These are phyloP conservation scores for Anthoscopus minutus DNA, from an alignment of 2,113 vertebrate genomes.

Conservation along the genomic window DNA sequence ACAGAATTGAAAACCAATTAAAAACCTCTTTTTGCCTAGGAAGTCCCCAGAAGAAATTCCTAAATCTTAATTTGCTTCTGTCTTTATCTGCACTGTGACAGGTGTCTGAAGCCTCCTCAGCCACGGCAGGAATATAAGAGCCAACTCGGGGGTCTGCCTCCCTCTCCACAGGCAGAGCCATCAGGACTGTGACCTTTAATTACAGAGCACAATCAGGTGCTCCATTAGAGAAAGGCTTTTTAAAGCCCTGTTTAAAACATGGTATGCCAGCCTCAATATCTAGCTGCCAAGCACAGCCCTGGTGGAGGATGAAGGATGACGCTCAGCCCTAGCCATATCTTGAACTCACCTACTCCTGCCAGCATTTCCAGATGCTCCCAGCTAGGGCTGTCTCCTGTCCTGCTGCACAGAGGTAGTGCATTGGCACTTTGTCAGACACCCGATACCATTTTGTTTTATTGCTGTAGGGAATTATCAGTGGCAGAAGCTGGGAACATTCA, in stretches of 20 bases:
- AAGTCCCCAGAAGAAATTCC: slow-evolving; percentile 25
- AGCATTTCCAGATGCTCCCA: neutral
- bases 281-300: neutral
- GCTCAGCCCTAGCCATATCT: neutral
- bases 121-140: neutral
- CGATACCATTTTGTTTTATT: neutral
- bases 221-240: neutral
- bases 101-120: neutral
- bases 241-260: neutral
- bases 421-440: neutral
- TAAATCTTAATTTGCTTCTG: slow-evolving; percentile 43
- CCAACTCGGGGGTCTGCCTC: neutral
- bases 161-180: neutral
- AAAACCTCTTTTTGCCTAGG: neutral
- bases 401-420: neutral
- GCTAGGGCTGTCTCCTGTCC: neutral
- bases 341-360: neutral
- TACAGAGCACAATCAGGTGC: neutral
- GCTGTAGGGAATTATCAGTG: neutral
- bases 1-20: neutral
- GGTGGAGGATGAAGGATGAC: neutral
- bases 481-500: neutral
- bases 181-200: neutral
- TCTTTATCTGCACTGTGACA: neutral
- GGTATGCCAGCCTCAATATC: fast-evolving